These are phyloP conservation scores for Noctua pronuba DNA, from an alignment of 2,888 invertebrate species.

Conservation along the genomic window DNA sequence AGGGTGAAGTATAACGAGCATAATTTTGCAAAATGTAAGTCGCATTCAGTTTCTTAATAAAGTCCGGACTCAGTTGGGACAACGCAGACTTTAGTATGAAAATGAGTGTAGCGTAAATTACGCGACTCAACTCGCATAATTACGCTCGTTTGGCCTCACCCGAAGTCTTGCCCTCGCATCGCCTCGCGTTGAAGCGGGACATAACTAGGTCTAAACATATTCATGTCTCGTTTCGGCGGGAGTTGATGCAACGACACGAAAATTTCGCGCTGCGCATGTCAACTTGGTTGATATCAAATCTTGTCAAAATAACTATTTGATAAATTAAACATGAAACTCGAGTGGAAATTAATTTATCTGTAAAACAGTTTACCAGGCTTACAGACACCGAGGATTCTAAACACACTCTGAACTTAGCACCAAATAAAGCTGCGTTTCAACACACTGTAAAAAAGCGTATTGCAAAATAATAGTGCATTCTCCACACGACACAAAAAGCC, in stretches of 20 bases:
- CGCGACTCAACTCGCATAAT: not conserved
- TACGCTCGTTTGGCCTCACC: not conserved
- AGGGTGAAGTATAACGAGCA: not conserved
- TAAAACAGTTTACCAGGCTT: conserved; percentile 30
- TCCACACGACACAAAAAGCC: not conserved
- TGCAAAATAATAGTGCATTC: not conserved
- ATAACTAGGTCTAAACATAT: not conserved
- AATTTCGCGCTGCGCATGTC: not conserved
- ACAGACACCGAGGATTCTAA: conserved; percentile 22
- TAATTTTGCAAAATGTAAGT: not conserved
- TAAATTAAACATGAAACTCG: conserved; percentile 6
- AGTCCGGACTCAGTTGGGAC: not conserved
- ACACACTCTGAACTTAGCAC: conserved; percentile 33
- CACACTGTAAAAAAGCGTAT: not conserved
- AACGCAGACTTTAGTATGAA: not conserved
- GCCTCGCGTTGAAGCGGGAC: not conserved
- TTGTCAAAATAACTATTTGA: not conserved
- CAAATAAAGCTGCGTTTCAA: not conserved
- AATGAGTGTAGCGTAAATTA: not conserved
- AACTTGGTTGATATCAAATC: not conserved
- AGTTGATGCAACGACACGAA: not conserved
- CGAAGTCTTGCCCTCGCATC: not conserved
- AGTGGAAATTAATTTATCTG: not conserved
- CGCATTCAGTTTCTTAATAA: not conserved
- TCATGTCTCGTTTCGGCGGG: not conserved